Percentiles rank a stretch among this genome's conserved stretches.
phyloP scores from a whole-genome alignment of 2,113 vertebrate species.

The Melanerpes aurifrons region DNA sequence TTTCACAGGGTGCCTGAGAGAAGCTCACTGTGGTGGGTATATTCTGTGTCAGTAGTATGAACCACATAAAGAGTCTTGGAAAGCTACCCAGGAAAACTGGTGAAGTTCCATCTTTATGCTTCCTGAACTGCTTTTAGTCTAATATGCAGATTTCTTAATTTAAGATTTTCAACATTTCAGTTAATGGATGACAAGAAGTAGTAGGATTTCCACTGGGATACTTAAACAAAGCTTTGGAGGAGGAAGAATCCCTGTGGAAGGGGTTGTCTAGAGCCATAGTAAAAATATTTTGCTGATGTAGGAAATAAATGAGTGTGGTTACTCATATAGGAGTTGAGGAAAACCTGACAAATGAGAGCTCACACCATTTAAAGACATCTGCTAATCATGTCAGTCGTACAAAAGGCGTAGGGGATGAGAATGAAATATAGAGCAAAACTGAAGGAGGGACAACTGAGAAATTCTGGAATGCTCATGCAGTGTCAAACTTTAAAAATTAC shows the following conservation, averaged over 20 bases:
- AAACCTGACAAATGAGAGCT: conserved; percentile 13
- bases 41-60: background rate
- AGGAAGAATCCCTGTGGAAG: background rate
- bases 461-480: conserved; percentile 19
- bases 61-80: background rate
- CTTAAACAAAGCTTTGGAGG: background rate
- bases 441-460: background rate
- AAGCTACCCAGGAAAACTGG: background rate
- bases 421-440: background rate
- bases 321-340: background rate
- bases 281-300: background rate
- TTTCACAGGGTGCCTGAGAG: background rate
- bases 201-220: background rate
- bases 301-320: background rate
- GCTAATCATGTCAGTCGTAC: background rate
- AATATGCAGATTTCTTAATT: background rate
- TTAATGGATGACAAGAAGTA: background rate
- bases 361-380: background rate
- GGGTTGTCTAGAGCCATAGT: background rate
- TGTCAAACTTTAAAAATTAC: background rate
- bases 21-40: background rate
- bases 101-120: background rate
- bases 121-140: background rate
- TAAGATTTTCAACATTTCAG: background rate
- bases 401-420: background rate